Conservation (phyloP, 1,140 invertebrate species). For the Plectus sambesii region DNA sequence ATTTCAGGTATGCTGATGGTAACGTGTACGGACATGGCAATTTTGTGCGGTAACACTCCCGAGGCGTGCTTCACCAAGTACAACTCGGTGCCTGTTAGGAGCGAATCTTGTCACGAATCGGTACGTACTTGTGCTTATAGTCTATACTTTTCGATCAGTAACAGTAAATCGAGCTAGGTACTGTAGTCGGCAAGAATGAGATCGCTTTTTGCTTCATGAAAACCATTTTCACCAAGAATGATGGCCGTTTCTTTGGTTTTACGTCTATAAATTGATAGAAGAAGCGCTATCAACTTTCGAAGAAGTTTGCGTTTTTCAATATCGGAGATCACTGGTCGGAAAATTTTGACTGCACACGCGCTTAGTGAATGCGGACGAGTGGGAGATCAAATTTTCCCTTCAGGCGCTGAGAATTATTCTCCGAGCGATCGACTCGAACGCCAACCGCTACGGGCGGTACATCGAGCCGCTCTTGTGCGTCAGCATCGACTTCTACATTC, state of each 20-base stretch:
- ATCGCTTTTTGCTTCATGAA: too few species aligned
- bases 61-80: slow-evolving; percentile 92
- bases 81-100: slow-evolving; percentile 72
- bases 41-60: slow-evolving; percentile 82
- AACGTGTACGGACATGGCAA: slow-evolving; percentile 94
- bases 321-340: too few species aligned
- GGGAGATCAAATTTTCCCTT: slow-evolving; percentile 14
- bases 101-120: slow-evolving; percentile 87
- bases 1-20: slow-evolving; percentile 60
- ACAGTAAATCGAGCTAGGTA: too few species aligned
- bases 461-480: slow-evolving; percentile 79
- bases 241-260: too few species aligned
- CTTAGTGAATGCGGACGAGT: not conserved
- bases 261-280: too few species aligned
- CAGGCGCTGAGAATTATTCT: slow-evolving; percentile 79
- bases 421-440: slow-evolving; percentile 75
- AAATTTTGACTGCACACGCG: too few species aligned
- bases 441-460: slow-evolving; percentile 79
- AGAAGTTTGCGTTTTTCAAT: too few species aligned
- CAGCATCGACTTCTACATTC: slow-evolving; percentile 91
- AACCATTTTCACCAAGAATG: too few species aligned
- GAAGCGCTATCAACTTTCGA: too few species aligned
- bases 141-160: too few species aligned
- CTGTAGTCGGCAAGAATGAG: too few species aligned
- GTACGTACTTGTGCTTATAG: slow-evolving; percentile 49